Percentiles rank a stretch among this genome's conserved stretches.
These are phyloP conservation scores for Phoenicopterus ruber DNA, from an alignment of 2,113 vertebrate species.

Conservation along the genomic window DNA sequence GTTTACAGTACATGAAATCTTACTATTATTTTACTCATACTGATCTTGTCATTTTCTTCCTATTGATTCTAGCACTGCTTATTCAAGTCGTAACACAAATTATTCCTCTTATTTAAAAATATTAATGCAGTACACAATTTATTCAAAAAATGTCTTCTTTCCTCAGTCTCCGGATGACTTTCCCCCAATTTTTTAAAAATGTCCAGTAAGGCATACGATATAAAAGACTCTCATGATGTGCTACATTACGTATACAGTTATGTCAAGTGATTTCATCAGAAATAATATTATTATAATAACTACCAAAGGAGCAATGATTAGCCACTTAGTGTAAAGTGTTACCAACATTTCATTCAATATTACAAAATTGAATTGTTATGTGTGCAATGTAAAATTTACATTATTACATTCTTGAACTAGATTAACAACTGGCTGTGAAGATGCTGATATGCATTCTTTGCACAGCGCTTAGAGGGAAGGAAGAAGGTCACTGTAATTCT, in stretches of 20 bases:
- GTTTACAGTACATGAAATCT: not conserved
- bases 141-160: not conserved
- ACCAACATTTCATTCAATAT: not conserved
- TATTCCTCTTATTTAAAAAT: not conserved
- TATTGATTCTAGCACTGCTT: not conserved
- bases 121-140: too few relatives aligned
- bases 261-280: not conserved
- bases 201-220: not conserved
- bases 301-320: not conserved
- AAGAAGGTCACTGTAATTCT: not conserved
- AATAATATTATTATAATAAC: not conserved
- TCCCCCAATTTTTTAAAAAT: not conserved
- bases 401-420: not conserved
- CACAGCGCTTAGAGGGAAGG: not conserved
- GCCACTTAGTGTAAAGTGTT: not conserved
- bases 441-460: not conserved
- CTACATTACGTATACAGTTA: not conserved
- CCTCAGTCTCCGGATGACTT: not conserved
- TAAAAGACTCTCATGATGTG: not conserved
- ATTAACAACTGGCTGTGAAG: not conserved
- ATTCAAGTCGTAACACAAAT: not conserved
- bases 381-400: not conserved
- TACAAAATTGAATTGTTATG: not conserved
- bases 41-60: not conserved
- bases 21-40: not conserved